phyloP scores from a whole-genome alignment of 37 sponge, comb jelly and placozoan genomes.

The Halichondria panicea region DNA sequence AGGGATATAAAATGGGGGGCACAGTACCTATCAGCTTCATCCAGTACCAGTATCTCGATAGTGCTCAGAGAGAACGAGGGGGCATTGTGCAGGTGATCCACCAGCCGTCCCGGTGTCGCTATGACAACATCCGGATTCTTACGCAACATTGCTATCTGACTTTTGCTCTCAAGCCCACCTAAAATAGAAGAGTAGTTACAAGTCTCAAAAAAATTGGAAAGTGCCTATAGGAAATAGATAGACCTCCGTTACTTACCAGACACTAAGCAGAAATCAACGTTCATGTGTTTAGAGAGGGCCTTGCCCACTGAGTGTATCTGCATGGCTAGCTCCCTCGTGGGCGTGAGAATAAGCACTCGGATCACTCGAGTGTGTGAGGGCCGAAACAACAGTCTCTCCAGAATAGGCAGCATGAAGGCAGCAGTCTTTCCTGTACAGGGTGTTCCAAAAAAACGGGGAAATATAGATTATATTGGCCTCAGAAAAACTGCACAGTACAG shows the following conservation, averaged over 20 bases:
- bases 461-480: too few species aligned
- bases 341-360: conserved; percentile 89
- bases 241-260: conserved; percentile 50
- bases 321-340: conserved; percentile 96
- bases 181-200: conserved; percentile 1
- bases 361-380: conserved; percentile 54
- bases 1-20: neutral
- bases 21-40: conserved; percentile 94
- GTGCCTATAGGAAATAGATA: neutral
- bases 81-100: conserved; percentile 97
- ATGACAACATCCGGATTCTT: conserved; percentile 90
- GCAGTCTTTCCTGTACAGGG: conserved; percentile 89
- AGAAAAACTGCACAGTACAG: too few species aligned
- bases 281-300: conserved; percentile 65
- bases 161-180: conserved; percentile 94
- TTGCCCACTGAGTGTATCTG: conserved; percentile 85
- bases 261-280: conserved; percentile 76
- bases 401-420: conserved; percentile 93
- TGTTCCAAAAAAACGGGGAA: neutral
- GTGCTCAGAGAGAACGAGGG: conserved; percentile 91
- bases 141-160: conserved; percentile 88
- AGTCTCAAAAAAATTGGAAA: neutral
- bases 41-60: conserved; percentile 93
- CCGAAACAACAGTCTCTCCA: conserved; percentile 92
- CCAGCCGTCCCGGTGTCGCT: conserved; percentile 96